Conservation (phyloP, 2,888 invertebrate genomes). For the Xestia sexstrigata region DNA sequence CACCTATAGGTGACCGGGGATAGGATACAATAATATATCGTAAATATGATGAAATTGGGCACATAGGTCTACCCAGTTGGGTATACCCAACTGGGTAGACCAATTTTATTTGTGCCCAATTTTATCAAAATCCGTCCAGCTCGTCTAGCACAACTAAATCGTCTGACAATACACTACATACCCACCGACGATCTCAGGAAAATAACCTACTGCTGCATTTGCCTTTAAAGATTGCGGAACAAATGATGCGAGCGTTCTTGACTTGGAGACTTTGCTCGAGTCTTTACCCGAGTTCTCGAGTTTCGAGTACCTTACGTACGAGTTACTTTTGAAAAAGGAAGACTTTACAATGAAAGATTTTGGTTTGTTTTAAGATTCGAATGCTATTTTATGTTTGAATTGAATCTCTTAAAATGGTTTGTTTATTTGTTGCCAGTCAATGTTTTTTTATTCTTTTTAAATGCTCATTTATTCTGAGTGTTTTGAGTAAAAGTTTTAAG, state of each 20-base stretch:
- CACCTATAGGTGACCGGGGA: too few species aligned
- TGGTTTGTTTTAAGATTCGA: conserved; percentile 39
- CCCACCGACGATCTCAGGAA: conserved; percentile 26
- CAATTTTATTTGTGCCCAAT: too few species aligned
- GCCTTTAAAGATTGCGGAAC: conserved; percentile 62
- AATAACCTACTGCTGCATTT: conserved; percentile 65
- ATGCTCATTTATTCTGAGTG: neutral
- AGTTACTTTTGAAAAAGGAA: conserved; percentile 58
- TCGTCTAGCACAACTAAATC: conserved; percentile 43
- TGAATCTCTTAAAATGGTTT: neutral
- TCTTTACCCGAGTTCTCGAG: conserved; percentile 46
- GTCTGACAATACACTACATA: conserved; percentile 45
- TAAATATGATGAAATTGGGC: too few species aligned
- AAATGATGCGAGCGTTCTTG: conserved; percentile 61
- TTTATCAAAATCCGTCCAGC: too few species aligned
- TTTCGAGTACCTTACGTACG: conserved; percentile 52
- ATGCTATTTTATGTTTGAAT: conserved; percentile 30
- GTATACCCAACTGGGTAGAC: too few species aligned
- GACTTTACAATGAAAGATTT: conserved; percentile 36
- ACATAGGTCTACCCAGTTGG: too few species aligned
- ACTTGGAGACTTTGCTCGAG: conserved; percentile 54
- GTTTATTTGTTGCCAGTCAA: conserved; percentile 3
- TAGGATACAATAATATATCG: too few species aligned
- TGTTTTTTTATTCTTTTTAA: neutral
- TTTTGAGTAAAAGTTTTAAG: conserved; percentile 9